phyloP scores from a whole-genome alignment of 2,797 vertebrate species.

The Poeciliopsis gracilis region DNA sequence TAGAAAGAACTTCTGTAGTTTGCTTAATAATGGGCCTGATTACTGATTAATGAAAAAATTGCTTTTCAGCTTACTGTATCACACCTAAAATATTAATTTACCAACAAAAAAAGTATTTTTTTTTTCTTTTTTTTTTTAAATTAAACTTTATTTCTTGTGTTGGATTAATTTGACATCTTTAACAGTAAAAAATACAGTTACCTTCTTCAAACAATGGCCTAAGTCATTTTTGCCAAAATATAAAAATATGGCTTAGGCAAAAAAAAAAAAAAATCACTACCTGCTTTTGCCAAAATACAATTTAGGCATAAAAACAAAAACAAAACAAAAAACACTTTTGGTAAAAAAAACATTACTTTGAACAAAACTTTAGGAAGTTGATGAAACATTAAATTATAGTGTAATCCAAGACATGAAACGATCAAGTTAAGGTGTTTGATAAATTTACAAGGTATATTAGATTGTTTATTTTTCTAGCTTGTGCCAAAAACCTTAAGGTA shows the following conservation, averaged over 20 bases:
- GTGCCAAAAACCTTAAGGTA: background rate
- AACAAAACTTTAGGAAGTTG: background rate
- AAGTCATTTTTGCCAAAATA: too few relatives aligned
- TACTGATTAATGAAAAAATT: background rate
- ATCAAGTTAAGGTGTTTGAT: background rate
- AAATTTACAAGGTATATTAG: background rate
- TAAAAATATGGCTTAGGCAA: too few relatives aligned
- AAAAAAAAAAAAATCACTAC: too few relatives aligned
- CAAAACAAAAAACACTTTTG: too few relatives aligned
- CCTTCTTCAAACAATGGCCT: too few relatives aligned
- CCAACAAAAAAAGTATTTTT: background rate
- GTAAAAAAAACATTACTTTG: too few relatives aligned
- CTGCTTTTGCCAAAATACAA: too few relatives aligned
- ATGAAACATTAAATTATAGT: background rate
- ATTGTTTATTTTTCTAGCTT: background rate
- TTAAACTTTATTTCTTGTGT: background rate
- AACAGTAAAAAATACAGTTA: background rate
- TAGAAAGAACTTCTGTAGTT: background rate
- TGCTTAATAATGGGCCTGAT: background rate
- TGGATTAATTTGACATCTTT: background rate
- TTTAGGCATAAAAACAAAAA: too few relatives aligned
- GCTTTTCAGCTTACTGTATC: background rate
- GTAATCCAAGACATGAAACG: background rate
- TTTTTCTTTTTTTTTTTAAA: background rate
- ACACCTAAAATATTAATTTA: background rate